Conservation (phyloP, 2,113 vertebrate genomes). For the Labrus mixtus region DNA sequence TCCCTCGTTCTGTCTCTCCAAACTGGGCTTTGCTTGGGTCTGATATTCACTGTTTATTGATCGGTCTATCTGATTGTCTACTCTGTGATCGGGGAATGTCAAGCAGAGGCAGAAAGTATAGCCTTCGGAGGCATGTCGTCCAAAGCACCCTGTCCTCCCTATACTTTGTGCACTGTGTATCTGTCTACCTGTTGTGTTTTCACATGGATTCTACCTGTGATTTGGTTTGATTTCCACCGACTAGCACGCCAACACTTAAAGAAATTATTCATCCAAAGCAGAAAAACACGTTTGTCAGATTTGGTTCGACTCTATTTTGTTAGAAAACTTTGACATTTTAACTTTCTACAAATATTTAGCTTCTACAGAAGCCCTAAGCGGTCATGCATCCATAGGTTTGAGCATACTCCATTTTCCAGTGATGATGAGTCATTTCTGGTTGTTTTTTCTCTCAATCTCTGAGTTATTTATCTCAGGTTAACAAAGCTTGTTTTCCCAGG, state of each 20-base stretch:
- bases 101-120: constrained; percentile 75
- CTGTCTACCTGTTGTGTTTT: constrained; percentile 89
- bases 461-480: no score
- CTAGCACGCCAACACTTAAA: constrained; percentile 5
- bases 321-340: not conserved
- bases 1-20: constrained; percentile 45
- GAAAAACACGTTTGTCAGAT: not conserved
- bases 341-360: constrained; percentile 1
- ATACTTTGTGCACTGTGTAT: constrained; percentile 79
- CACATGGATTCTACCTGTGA: constrained; percentile 89
- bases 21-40: constrained; percentile 70
- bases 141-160: constrained; percentile 57
- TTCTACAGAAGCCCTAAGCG: not conserved
- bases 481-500: no score
- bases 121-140: constrained; percentile 60
- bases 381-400: no score
- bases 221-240: constrained; percentile 17
- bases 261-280: constrained; percentile 4
- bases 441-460: no score
- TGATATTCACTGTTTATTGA: constrained; percentile 33
- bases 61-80: constrained; percentile 42
- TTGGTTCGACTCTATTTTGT: not conserved
- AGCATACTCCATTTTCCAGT: no score
- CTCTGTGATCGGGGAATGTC: constrained; percentile 71
- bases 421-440: no score